Conservation (phyloP, 2,113 vertebrate species). For the Salvelinus sp. region DNA sequence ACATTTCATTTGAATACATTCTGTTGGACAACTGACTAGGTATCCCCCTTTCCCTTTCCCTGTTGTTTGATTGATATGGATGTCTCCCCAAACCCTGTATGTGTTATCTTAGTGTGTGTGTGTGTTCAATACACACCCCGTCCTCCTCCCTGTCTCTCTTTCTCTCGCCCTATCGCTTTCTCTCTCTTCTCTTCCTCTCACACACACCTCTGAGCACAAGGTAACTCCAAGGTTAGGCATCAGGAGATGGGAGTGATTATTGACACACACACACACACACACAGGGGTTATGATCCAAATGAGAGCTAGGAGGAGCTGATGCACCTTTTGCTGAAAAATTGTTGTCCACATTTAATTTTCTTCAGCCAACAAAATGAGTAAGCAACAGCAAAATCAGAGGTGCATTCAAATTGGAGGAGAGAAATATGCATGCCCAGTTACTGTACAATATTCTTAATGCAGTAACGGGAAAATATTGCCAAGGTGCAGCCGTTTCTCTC, state of each 20-base stretch:
- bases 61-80: not conserved
- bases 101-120: slow-evolving; percentile 7
- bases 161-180: not conserved
- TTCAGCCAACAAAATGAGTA: too few species aligned
- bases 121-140: not conserved
- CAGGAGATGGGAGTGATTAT: not conserved
- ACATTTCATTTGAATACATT: too few species aligned
- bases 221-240: not conserved
- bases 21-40: too few species aligned
- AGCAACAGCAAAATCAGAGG: too few species aligned
- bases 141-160: not conserved
- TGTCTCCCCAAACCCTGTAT: not conserved
- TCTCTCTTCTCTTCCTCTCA: not conserved
- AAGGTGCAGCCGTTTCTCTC: too few species aligned
- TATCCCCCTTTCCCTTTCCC: not conserved
- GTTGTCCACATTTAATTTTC: too few species aligned
- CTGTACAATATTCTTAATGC: too few species aligned
- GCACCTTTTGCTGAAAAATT: not conserved
- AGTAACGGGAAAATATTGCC: too few species aligned
- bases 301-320: too few species aligned
- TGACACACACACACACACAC: not conserved
- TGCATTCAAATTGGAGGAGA: too few species aligned
- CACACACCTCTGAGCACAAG: not conserved
- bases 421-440: too few species aligned
- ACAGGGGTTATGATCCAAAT: not conserved